phyloP scores from a whole-genome alignment of 2,797 vertebrate species.

The Lutjanus argentimaculatus region DNA sequence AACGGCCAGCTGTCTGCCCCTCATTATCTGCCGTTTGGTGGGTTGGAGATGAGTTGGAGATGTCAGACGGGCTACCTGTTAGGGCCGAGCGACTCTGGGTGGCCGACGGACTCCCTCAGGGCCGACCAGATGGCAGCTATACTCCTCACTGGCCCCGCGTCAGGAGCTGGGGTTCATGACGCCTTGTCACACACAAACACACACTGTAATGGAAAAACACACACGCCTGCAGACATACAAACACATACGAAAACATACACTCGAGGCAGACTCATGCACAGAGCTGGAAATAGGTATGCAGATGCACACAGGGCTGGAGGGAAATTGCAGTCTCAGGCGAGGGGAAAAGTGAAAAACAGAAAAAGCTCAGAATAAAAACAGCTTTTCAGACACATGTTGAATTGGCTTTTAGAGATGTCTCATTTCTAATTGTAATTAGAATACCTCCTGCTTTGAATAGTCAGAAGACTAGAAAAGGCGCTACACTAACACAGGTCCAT shows the following conservation, averaged over 20 bases:
- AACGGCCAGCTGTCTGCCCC: slow-evolving; percentile 71
- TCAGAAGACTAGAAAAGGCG: too few relatives aligned
- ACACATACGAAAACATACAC: slow-evolving; percentile 27
- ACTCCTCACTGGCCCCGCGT: slow-evolving; percentile 46
- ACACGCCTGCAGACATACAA: slow-evolving; percentile 40
- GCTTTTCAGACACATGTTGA: neutral
- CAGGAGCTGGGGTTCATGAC: slow-evolving; percentile 53
- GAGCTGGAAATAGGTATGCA: slow-evolving; percentile 30
- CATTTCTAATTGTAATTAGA: neutral
- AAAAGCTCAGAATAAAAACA: slow-evolving; percentile 8
- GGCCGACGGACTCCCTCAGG: slow-evolving; percentile 66
- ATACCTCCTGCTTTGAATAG: neutral
- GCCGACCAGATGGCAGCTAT: slow-evolving; percentile 77
- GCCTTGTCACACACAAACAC: slow-evolving; percentile 31
- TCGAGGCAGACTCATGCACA: slow-evolving; percentile 11
- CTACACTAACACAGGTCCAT: too few relatives aligned
- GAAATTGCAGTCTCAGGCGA: slow-evolving; percentile 13
- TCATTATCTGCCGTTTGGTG: slow-evolving; percentile 72
- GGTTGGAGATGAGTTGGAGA: slow-evolving; percentile 72
- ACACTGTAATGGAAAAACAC: slow-evolving; percentile 25
- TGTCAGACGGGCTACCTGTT: slow-evolving; percentile 78
- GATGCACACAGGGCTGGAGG: slow-evolving; percentile 19
- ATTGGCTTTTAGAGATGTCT: slow-evolving; percentile 12
- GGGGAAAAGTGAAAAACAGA: slow-evolving; percentile 1
- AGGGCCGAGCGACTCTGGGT: slow-evolving; percentile 62